phyloP scores from a whole-genome alignment of 1,140 invertebrate species.

The Episyrphus balteatus region DNA sequence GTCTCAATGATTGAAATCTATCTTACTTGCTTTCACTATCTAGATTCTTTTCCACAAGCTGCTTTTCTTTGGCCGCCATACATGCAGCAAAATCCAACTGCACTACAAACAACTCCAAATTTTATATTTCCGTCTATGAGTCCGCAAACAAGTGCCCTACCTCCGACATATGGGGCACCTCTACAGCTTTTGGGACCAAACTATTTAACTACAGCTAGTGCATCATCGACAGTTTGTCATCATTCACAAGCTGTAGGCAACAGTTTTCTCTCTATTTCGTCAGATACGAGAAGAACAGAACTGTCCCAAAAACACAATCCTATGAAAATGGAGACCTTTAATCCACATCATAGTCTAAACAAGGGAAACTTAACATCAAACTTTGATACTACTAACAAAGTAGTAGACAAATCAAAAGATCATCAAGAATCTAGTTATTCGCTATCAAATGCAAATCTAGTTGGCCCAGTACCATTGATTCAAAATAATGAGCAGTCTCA shows the following conservation, averaged over 20 bases:
- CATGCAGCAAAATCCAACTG: slow-evolving; percentile 43
- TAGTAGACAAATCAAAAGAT: slow-evolving; percentile 21
- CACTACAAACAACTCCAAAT: slow-evolving; percentile 45
- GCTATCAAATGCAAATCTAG: too few relatives aligned
- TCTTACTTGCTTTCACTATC: neutral
- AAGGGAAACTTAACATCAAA: too few relatives aligned
- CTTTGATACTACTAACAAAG: slow-evolving; percentile 9
- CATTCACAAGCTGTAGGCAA: slow-evolving; percentile 7
- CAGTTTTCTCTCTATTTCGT: too few relatives aligned
- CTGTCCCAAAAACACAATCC: too few relatives aligned
- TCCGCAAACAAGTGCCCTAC: slow-evolving; percentile 31
- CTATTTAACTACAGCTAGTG: slow-evolving; percentile 38
- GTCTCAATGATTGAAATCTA: neutral
- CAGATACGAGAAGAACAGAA: too few relatives aligned
- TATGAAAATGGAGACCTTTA: too few relatives aligned
- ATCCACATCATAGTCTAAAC: too few relatives aligned
- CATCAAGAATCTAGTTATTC: slow-evolving; percentile 2
- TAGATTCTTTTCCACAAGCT: slow-evolving; percentile 62
- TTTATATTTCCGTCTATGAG: slow-evolving; percentile 34
- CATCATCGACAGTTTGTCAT: slow-evolving; percentile 27
- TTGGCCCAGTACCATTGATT: too few relatives aligned
- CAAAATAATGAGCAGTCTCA: too few relatives aligned
- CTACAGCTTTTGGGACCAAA: slow-evolving; percentile 42
- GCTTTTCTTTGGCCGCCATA: slow-evolving; percentile 51
- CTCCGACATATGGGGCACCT: slow-evolving; percentile 44